These are phyloP conservation scores for Platyrinchus mystaceus DNA, from an alignment of 2,797 vertebrate genomes.

Conservation along the genomic window DNA sequence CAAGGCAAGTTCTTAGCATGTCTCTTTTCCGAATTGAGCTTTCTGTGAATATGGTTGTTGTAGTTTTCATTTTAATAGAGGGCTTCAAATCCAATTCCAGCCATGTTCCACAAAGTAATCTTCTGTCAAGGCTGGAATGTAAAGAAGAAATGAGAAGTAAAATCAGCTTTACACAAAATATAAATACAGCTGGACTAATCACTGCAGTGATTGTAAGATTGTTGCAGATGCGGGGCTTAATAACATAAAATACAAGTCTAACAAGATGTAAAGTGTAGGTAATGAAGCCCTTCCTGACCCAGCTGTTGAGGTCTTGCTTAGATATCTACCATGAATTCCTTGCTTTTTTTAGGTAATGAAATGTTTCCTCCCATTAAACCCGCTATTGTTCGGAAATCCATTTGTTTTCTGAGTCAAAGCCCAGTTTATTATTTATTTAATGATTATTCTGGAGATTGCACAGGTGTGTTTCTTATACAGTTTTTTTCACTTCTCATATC, in stretches of 20 bases:
- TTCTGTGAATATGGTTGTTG: not conserved
- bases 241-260: constrained; percentile 17
- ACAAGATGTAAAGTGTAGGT: not conserved
- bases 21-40: not conserved
- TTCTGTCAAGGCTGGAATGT: not conserved
- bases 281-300: constrained; percentile 31
- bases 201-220: constrained; percentile 33
- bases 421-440: not conserved
- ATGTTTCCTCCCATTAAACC: constrained; percentile 35
- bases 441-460: not conserved
- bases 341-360: constrained; percentile 37
- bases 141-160: constrained; percentile 24
- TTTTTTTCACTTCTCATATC: not conserved
- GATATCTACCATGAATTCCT: not conserved
- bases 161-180: constrained; percentile 26
- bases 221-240: constrained; percentile 51
- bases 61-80: not conserved
- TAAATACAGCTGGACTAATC: constrained; percentile 68
- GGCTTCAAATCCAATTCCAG: not conserved
- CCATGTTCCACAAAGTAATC: not conserved
- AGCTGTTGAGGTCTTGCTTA: not conserved
- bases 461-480: not conserved
- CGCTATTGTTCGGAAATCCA: not conserved
- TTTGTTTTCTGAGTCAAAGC: constrained; percentile 6
- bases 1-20: not conserved